Base-by-base conservation (phyloP, 35 echinoderm and acorn worm genomes). In the Apostichopus japonicus region DNA sequence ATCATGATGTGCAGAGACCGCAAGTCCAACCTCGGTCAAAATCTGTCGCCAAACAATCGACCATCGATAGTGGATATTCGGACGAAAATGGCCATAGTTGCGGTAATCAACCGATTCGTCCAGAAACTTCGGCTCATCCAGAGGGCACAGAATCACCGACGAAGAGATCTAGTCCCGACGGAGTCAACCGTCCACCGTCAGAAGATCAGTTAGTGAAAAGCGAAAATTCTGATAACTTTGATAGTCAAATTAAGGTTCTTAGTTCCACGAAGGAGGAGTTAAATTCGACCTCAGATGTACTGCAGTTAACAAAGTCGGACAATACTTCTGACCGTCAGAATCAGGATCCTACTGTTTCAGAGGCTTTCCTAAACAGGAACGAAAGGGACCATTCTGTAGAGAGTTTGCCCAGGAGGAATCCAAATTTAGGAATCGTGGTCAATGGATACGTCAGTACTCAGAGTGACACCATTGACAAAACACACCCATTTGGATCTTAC, bases 61-160 rank as follows among this genome's bases (percentile, higher is more conserved):
- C 97, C 1, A 96, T 99, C 71, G 97, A 99, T 56, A 99, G 97
- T 92, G 97, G 97, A 6, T 99, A 87, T 65, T 96, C 95, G 15
- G 97, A 99, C 86, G 97, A 96, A 93, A 93, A 96, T 77, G 95
- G 95, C n/a, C 91, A 95, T 8, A 77, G 55, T 52, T 54, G 62
- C 13, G 53, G 19, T 22, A 25, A 86, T 78, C 61, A 25, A 61
- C 10, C 57, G 61, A 2, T 65, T 75, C 73, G 58, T 77, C 16
- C 27, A 73, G 77, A 82, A 53, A 94, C 57, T 83, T 54, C 84
- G 33, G 73, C 72, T 5, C 6, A 53, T 0, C 0, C 52, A 7
- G 80, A 55, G 21, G 33, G 33, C 6, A 27, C 5, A 16, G 11
- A 53, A 54, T 55, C 80, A 55, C 52, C 80, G 80, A 33, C 27